Percentiles rank a stretch among this genome's conserved stretches.
These are phyloP conservation scores for Brachypodius melanocephalos DNA, from an alignment of 2,113 vertebrate genomes.

Conservation along the genomic window DNA sequence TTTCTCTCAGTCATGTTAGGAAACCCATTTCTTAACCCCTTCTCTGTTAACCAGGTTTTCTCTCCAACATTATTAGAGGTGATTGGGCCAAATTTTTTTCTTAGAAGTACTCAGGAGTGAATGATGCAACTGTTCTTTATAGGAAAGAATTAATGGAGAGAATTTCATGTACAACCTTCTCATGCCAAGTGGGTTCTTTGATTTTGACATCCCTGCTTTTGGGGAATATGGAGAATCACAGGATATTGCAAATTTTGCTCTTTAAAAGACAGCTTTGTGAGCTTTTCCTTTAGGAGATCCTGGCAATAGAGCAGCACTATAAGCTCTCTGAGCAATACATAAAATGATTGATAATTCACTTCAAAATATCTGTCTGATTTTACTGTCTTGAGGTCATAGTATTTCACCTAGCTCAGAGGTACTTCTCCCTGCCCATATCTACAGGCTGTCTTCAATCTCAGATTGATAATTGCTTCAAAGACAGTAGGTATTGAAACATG, in stretches of 20 bases:
- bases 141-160: background rate
- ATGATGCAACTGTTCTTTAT: background rate
- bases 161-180: background rate
- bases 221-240: background rate
- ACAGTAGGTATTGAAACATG: background rate
- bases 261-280: background rate
- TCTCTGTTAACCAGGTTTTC: background rate
- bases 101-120: background rate
- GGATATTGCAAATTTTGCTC: background rate
- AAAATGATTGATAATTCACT: background rate
- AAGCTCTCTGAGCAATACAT: background rate
- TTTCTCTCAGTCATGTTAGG: background rate
- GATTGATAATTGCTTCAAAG: background rate
- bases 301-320: background rate
- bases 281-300: background rate
- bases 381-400: background rate
- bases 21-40: background rate
- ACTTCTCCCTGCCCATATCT: background rate
- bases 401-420: background rate
- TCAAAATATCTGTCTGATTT: background rate
- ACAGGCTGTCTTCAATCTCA: background rate
- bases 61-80: background rate
- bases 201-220: background rate
- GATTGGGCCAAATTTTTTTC: background rate
- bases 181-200: background rate